A percentile compares a stretch with the other conserved stretches of the same genome.
Conservation (phyloP, 2,113 vertebrate genomes). For the Hippocampus comes region DNA sequence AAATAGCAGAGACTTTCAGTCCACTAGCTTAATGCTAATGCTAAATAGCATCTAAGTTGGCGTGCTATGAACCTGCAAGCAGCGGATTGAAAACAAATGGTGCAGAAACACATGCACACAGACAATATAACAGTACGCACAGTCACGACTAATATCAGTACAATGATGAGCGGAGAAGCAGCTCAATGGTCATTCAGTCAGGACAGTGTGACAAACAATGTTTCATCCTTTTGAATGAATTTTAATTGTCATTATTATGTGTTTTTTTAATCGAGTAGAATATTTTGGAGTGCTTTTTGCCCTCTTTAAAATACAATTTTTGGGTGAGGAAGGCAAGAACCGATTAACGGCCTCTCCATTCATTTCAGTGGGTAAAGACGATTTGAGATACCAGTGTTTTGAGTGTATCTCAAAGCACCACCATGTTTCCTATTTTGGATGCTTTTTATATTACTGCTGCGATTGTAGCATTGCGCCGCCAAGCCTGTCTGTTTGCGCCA, state of each 20-base stretch:
- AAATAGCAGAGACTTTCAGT: no score
- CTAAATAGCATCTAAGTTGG: no score
- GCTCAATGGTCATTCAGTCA: no score
- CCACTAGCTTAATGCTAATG: no score
- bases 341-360: not conserved
- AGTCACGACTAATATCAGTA: no score
- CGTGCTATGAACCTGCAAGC: no score
- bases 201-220: no score
- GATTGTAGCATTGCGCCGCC: not conserved
- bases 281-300: not conserved
- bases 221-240: not conserved
- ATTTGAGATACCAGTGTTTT: not conserved
- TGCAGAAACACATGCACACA: no score
- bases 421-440: not conserved
- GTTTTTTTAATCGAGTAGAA: not conserved
- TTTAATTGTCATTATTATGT: not conserved
- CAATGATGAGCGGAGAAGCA: no score
- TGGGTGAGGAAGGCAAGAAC: not conserved
- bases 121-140: no score
- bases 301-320: not conserved
- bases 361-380: not conserved
- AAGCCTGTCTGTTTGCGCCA: not conserved
- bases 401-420: not conserved
- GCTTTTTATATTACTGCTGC: not conserved
- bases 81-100: no score